These are phyloP conservation scores for Anguilla marmorata DNA, from an alignment of 2,797 vertebrate genomes.

Conservation along the genomic window DNA sequence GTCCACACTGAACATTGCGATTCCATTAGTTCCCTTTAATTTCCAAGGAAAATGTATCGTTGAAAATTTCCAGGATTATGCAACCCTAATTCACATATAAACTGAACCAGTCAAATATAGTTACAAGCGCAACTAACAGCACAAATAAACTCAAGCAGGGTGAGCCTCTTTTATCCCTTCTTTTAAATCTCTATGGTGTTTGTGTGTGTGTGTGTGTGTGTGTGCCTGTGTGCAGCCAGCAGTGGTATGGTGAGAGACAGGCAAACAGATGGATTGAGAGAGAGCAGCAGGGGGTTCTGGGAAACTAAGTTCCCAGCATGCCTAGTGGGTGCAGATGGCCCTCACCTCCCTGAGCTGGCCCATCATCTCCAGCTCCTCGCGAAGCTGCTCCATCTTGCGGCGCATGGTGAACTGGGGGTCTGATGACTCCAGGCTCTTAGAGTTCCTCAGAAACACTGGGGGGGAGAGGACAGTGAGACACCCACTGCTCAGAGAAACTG, in stretches of 20 bases:
- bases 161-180: neutral
- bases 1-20: too few species aligned
- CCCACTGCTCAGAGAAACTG: neutral
- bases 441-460: constrained; percentile 72
- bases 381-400: constrained; percentile 79
- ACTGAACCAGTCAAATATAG: too few species aligned
- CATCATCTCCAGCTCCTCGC: constrained; percentile 75
- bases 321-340: neutral
- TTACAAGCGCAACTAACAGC: neutral
- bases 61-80: too few species aligned
- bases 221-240: neutral
- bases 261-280: neutral
- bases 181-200: neutral
- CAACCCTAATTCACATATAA: too few species aligned
- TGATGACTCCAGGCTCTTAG: constrained; percentile 75
- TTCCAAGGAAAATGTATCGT: too few species aligned
- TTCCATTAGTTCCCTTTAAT: too few species aligned
- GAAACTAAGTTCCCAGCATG: neutral
- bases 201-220: neutral
- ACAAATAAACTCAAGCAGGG: neutral
- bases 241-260: neutral
- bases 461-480: neutral
- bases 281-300: neutral
- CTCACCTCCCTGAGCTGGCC: constrained; percentile 76
- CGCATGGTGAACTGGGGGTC: constrained; percentile 79